Evolutionary conservation across 2,888 invertebrate species (phyloP), one percentile per base, ranked within the genome.

Genomic region (Heliconius ismenius): DNA sequence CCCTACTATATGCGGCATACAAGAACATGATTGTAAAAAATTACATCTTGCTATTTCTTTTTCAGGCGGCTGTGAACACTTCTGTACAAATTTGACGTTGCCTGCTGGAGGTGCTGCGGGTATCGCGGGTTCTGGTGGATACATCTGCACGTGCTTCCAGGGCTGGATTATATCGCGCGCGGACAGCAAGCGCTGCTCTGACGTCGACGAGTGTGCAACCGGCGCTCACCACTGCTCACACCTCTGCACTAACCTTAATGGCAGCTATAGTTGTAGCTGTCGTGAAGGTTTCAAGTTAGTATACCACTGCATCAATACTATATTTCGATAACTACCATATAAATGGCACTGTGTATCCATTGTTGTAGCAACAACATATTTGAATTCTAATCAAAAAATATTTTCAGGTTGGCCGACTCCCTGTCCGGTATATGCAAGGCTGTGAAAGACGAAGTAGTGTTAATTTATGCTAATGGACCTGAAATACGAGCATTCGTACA

Each of bases 141-240:
- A 98, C 91, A 97, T 98, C 84, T 99, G 99, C 89, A 96, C 97
- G 60, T 99, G 99, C 90, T 97, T 96, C 90, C 95, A 96, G 21
- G 98, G 98, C 39, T 98, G 96, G 91, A 97, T 98, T 83, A 97
- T 97, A 78, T 96, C 97, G 2, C 94, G 95, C 63, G 95, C 95
- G 6, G 98, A 98, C 89, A 95, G 96, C 79, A 98, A 98, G 91
- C 95, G 96, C 80, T 98, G 98, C 87, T 93, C 96, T 80, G 99
- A 99, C 89, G 95, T 98, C 24, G 97, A 99, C 90, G 99, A 99
- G 91, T 99, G 99, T 87, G 94, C 95, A 0, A 95, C 96, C 28
- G 97, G 97, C 76, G 95, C 95, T 36, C 98, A 98, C 90, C 97
- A 97, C 80, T 99, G 99, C 92, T 98, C 99, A 2, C 99, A 99